These are phyloP conservation scores for Drosophila quasianomalipes DNA, from an alignment of 2,888 invertebrate species.

Conservation along the genomic window DNA sequence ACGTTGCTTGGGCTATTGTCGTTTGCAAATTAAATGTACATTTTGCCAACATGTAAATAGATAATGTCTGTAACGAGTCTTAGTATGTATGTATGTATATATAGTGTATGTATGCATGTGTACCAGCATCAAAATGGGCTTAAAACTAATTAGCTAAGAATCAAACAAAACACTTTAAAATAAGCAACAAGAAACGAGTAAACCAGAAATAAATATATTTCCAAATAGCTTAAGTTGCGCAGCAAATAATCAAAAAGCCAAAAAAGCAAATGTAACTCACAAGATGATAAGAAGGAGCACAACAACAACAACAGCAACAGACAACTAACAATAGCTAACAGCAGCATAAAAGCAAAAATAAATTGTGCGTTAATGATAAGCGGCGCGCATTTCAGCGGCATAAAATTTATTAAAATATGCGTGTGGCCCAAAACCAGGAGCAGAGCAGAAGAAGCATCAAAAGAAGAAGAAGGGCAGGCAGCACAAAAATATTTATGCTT, in stretches of 20 bases:
- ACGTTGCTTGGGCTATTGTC: slow-evolving; percentile 56
- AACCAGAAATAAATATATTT: slow-evolving; percentile 25
- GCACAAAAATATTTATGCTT: slow-evolving; percentile 68
- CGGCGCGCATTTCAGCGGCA: slow-evolving; percentile 76
- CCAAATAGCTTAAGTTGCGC: slow-evolving; percentile 62
- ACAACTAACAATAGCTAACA: slow-evolving; percentile 37
- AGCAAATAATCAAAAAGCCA: slow-evolving; percentile 81
- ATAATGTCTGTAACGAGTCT: slow-evolving; percentile 59
- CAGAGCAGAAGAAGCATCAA: slow-evolving; percentile 10
- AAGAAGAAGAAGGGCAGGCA: slow-evolving; percentile 41
- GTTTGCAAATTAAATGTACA: slow-evolving; percentile 76
- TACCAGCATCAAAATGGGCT: slow-evolving; percentile 47
- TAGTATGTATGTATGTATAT: slow-evolving; percentile 14
- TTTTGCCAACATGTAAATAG: slow-evolving; percentile 74
- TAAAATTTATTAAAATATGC: slow-evolving; percentile 82
- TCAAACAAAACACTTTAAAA: slow-evolving; percentile 51
- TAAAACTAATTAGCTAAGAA: slow-evolving; percentile 70
- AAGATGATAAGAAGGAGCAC: slow-evolving; percentile 68
- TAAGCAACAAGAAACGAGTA: slow-evolving; percentile 25
- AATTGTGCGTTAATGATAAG: slow-evolving; percentile 83
- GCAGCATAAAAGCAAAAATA: slow-evolving; percentile 78
- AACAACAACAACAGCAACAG: slow-evolving; percentile 28
- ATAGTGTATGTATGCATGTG: slow-evolving; percentile 9
- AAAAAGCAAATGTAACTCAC: slow-evolving; percentile 78
- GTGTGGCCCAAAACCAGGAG: slow-evolving; percentile 42